Evolutionary conservation across 2,797 vertebrate genomes (phyloP), one percentile per base, ranked within the genome.

Genomic region (Amphiprion clarkii): DNA sequence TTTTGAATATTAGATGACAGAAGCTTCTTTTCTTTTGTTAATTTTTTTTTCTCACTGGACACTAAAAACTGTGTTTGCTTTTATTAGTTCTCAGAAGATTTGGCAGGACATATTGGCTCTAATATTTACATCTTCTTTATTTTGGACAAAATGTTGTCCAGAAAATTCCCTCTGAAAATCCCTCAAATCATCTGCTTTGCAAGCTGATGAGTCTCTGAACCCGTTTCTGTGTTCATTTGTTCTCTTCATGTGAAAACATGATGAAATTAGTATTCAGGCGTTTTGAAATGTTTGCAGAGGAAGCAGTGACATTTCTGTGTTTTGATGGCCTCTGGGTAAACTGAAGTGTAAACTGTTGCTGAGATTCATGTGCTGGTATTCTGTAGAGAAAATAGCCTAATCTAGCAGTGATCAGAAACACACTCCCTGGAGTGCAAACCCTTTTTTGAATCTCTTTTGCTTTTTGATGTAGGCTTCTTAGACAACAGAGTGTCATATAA

Each of bases 21-120:
- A 57, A 31, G 44, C 44, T 25, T 68, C 29, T 53, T 11, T 29
- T 12, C 17, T 49, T 31, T 67, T 58, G 36, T 44, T 5, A 44
- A 1, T 23, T 46, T 68, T 71, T 62, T 78, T 39, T 8, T 23
- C 36, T 39, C 9, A 71, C 72, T 73, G 61, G 29, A 81, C 53
- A 81, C 52, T 39, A 72, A 59, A 73, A 67, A 76, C 27, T 56
- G 58, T 33, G 13, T 71, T 64, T 81, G 21, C 52, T 82, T 84
- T 79, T 75, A 84, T 82, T 78, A 74, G 68, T 69, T 74, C 46
- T 77, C 54, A 71, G 74, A 70, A 74, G 57, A 83, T 78, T 82
- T 84, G 74, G 81, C 74, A 76, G 67, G 11, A 74, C 17, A 6
- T 14, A 3, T 40, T 85, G 79, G 61, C 71, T 73, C 48, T 51